Percentiles rank a stretch among this genome's conserved stretches.
These are phyloP conservation scores for Acanthosepion pharaonis DNA, from an alignment of 2,888 invertebrate genomes.

Conservation along the genomic window DNA sequence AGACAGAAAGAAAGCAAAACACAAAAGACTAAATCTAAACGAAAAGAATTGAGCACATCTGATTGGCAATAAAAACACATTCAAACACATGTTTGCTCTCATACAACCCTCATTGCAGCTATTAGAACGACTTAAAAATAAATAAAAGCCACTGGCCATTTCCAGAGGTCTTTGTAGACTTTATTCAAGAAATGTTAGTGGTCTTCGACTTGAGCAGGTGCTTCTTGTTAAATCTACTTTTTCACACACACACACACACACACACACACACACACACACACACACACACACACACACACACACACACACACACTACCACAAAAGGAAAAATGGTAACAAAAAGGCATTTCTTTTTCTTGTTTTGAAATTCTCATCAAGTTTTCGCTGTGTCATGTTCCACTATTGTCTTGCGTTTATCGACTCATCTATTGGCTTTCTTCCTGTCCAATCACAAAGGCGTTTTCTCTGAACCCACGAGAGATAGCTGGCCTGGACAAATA, in stretches of 20 bases:
- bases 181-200: neutral
- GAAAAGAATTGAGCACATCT: constrained; percentile 33
- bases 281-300: too few species aligned
- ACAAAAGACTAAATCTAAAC: constrained; percentile 2
- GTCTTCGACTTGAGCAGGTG: constrained; percentile 33
- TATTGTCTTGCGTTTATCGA: neutral
- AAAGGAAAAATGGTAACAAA: neutral
- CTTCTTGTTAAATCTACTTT: constrained; percentile 6
- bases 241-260: neutral
- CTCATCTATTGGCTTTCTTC: neutral
- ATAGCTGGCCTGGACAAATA: neutral
- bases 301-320: neutral
- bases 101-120: neutral
- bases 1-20: neutral
- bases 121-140: constrained; percentile 18
- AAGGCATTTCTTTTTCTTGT: neutral
- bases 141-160: constrained; percentile 14
- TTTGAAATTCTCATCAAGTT: neutral
- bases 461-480: neutral
- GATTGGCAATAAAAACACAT: constrained; percentile 33
- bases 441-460: neutral
- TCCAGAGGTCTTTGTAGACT: neutral
- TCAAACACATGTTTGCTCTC: constrained; percentile 21
- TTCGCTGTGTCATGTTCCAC: neutral
- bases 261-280: too few species aligned